phyloP scores from a whole-genome alignment of 2,113 vertebrate species.

The Hippoglossus stenolepis region DNA sequence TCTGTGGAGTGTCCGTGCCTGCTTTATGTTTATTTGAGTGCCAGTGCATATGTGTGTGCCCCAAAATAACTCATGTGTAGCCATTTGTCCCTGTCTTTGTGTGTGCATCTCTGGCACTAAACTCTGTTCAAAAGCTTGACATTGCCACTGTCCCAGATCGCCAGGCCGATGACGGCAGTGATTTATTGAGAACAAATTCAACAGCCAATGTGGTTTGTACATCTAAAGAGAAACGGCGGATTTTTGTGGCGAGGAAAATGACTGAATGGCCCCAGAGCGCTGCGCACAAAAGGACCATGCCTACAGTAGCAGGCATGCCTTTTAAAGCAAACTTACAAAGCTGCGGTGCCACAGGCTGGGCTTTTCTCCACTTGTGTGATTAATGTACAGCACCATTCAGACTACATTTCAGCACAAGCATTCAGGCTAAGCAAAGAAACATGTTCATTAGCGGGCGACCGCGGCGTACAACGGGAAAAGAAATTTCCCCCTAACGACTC shows the following conservation, averaged over 20 bases:
- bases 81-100: slow-evolving; percentile 38
- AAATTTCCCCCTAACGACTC: slow-evolving; percentile 56
- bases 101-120: slow-evolving; percentile 21
- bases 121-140: slow-evolving; percentile 55
- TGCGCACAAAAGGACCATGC: slow-evolving; percentile 44
- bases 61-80: slow-evolving; percentile 7
- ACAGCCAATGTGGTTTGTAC: slow-evolving; percentile 30
- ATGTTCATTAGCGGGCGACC: slow-evolving; percentile 63
- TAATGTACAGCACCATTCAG: slow-evolving; percentile 61
- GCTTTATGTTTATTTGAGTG: slow-evolving; percentile 49
- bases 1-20: slow-evolving; percentile 48
- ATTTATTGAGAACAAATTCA: slow-evolving; percentile 72
- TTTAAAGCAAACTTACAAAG: slow-evolving; percentile 62
- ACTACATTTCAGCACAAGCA: slow-evolving; percentile 35
- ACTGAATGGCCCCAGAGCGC: slow-evolving; percentile 31
- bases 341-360: slow-evolving; percentile 48
- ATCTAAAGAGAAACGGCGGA: slow-evolving; percentile 36
- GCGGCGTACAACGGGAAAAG: slow-evolving; percentile 30
- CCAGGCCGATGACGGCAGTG: slow-evolving; percentile 49
- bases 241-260: slow-evolving; percentile 61
- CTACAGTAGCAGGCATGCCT: slow-evolving; percentile 51
- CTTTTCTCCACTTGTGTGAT: slow-evolving; percentile 70
- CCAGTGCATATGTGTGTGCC: slow-evolving; percentile 23
- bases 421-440: slow-evolving; percentile 58
- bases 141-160: slow-evolving; percentile 24